Evolutionary conservation across 2,113 vertebrate genomes (phyloP).

Genomic region (Campylorhamphus procurvoides): DNA sequence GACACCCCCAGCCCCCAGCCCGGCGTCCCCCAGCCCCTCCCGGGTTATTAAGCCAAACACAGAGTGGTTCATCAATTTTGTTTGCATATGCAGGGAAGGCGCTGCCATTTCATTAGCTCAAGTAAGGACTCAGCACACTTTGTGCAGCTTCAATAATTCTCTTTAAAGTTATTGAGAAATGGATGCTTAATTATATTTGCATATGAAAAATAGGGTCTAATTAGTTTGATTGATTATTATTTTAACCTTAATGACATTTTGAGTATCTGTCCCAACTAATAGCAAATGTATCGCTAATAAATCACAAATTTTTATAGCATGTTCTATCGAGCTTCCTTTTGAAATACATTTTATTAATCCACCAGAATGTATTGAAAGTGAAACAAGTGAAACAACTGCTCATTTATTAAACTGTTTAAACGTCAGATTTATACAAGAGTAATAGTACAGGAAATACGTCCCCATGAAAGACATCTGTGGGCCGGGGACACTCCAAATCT

Average conservation of each 20-base stretch:
- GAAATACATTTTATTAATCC: constrained; percentile 81
- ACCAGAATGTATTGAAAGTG: constrained; percentile 78
- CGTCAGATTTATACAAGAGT: constrained; percentile 76
- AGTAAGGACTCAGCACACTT: constrained; percentile 49
- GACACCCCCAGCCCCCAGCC: background rate
- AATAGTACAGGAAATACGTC: constrained; percentile 74
- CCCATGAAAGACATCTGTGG: constrained; percentile 69
- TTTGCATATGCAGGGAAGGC: constrained; percentile 61
- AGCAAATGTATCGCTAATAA: constrained; percentile 77
- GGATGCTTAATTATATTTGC: constrained; percentile 86
- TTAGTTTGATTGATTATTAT: constrained; percentile 87
- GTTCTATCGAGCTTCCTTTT: constrained; percentile 74
- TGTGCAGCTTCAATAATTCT: constrained; percentile 72
- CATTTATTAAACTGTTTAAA: constrained; percentile 82
- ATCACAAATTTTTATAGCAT: constrained; percentile 74
- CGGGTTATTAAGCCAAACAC: background rate
- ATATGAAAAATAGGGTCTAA: constrained; percentile 84
- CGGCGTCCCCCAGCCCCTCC: background rate
- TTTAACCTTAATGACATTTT: constrained; percentile 85
- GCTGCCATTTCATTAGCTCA: constrained; percentile 68
- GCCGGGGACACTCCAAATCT: constrained; percentile 71
- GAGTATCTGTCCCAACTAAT: constrained; percentile 83
- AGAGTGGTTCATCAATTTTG: constrained; percentile 59
- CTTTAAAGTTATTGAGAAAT: constrained; percentile 79
- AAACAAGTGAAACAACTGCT: constrained; percentile 82